Conservation (phyloP, 2,888 invertebrate genomes). For the Fissipunctia ypsillon region DNA sequence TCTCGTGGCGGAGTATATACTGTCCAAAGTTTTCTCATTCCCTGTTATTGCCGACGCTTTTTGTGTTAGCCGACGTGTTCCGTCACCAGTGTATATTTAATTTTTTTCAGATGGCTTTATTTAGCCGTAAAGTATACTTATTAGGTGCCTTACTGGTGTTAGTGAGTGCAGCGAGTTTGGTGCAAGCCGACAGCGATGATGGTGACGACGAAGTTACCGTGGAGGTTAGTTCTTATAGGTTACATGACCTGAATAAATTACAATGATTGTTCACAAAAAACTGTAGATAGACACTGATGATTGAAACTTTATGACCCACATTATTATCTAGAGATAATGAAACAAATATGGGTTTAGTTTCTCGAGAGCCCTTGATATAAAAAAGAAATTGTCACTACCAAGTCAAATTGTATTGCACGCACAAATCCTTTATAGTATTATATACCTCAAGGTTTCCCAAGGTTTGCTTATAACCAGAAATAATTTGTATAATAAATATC, state of each 20-base stretch:
- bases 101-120: conserved; percentile 85
- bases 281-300: neutral
- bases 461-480: neutral
- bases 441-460: neutral
- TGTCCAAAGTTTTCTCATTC: conserved; percentile 34
- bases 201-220: conserved; percentile 81
- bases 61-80: conserved; percentile 54
- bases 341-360: conserved; percentile 11
- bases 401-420: neutral
- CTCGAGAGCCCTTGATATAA: conserved; percentile 13
- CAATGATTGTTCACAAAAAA: conserved; percentile 23
- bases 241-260: conserved; percentile 72
- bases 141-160: conserved; percentile 79
- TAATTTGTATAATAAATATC: neutral
- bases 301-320: conserved; percentile 46
- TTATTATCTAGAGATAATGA: conserved; percentile 57
- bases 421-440: neutral
- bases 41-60: conserved; percentile 35
- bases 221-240: conserved; percentile 83
- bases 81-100: conserved; percentile 32
- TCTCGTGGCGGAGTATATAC: conserved; percentile 42
- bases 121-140: conserved; percentile 76
- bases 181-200: conserved; percentile 74
- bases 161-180: conserved; percentile 69
- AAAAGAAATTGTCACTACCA: conserved; percentile 24